Evolutionary conservation across 2,797 vertebrate genomes (phyloP).

Genomic region (Meriones psammophilus): DNA sequence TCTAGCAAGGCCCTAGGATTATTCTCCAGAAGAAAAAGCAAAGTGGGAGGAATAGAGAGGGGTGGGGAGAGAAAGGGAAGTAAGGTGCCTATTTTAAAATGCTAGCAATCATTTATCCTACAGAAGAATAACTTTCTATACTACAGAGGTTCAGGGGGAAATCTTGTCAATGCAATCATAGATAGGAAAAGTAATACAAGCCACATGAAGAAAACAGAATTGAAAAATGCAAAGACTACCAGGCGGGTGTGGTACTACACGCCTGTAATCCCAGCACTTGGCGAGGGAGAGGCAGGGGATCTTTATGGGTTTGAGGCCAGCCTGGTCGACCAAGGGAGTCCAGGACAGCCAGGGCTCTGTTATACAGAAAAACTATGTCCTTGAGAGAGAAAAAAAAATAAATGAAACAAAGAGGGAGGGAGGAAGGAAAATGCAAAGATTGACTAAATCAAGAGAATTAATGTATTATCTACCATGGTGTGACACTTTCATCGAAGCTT

Average conservation of each 20-base stretch:
- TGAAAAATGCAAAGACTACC: too few species aligned
- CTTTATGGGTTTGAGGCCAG: too few species aligned
- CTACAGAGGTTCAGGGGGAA: neutral
- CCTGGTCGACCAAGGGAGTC: too few species aligned
- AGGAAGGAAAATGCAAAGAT: neutral
- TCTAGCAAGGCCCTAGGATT: neutral
- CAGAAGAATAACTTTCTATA: neutral
- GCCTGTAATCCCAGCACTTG: too few species aligned
- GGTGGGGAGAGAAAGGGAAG: neutral
- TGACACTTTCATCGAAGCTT: neutral
- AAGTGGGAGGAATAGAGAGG: neutral
- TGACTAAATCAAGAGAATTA: neutral
- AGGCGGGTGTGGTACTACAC: too few species aligned
- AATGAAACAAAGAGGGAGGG: too few species aligned
- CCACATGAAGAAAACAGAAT: neutral
- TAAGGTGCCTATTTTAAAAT: neutral
- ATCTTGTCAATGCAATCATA: neutral
- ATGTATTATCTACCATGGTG: neutral
- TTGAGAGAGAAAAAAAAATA: too few species aligned
- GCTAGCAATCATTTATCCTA: neutral
- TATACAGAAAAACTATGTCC: too few species aligned
- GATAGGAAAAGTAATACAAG: neutral
- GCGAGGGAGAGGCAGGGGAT: too few species aligned
- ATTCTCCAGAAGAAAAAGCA: neutral
- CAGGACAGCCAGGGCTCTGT: too few species aligned